Evolutionary conservation across 2,113 vertebrate genomes (phyloP).

Genomic region (Onychostruthus taczanowskii): DNA sequence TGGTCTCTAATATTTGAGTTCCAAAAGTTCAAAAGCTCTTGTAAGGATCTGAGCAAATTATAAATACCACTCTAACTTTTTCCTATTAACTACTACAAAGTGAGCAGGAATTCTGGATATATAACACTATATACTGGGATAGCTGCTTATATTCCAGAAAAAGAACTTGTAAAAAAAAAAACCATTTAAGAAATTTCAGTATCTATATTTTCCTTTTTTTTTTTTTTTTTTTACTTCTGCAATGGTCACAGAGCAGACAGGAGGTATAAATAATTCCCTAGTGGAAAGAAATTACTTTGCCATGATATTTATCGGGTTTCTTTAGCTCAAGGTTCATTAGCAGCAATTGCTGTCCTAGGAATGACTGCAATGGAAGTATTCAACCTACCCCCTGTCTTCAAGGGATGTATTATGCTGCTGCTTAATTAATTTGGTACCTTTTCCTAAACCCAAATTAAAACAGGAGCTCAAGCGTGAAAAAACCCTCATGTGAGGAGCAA

Average conservation of each 20-base stretch:
- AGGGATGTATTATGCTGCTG: neutral
- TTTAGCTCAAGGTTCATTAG: neutral
- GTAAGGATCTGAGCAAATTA: neutral
- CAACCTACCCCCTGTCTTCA: neutral
- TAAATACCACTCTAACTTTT: neutral
- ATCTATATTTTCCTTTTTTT: neutral
- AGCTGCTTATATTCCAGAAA: neutral
- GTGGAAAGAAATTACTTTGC: neutral
- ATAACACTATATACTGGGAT: neutral
- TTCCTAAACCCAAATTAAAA: neutral
- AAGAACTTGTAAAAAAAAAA: neutral
- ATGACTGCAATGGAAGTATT: neutral
- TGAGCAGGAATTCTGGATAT: neutral
- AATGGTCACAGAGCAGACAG: neutral
- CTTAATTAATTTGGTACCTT: slow-evolving; percentile 13
- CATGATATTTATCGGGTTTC: neutral
- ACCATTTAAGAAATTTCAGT: neutral
- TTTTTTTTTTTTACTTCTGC: neutral
- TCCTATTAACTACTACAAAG: neutral
- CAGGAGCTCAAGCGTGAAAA: neutral
- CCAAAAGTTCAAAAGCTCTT: neutral
- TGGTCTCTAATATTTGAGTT: neutral
- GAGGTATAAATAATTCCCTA: neutral
- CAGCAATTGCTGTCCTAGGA: neutral
- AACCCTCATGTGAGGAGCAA: neutral